Evolutionary conservation across 2,888 invertebrate species (phyloP), one percentile per base, ranked within the genome.

Genomic region (Nysson spinosus): DNA sequence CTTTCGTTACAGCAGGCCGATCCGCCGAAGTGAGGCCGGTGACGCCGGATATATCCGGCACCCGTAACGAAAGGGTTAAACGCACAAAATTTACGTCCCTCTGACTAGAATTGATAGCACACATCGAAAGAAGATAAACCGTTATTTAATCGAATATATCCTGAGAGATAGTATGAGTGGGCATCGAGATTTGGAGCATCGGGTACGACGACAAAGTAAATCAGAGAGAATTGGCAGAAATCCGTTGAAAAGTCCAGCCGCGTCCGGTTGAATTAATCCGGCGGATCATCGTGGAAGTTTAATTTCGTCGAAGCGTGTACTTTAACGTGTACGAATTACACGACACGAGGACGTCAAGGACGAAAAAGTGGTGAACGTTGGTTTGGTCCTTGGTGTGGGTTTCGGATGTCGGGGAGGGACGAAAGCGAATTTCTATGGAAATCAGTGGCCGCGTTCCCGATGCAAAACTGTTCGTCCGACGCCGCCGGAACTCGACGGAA

Each of bases 341-440:
- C 11, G 24, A 12, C 9, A 16, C 30, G 30, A 17, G 11, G 11
- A 30, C 19, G 44, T 6, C 12, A 32, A 11, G 19, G 19, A 17
- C 4, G 24, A 26, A n/a, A 20, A 24, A 14, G 7, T 24, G 20
- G 6, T 3, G 7, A 12, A 16, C 9, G 43, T 5, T n/a, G n/a
- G n/a, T n/a, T 9, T 5, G 5, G 5, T 24, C 24, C 9, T 5
- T 24, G 24, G 6, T 9, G 24, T 24, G 6, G 5, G 5, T 20
- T 28, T 9, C 1, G 16, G n/a, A 24, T 28, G 7, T 11, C 12
- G 14, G 42, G 6, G 5, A 24, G 16, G 32, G 50, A 34, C 22
- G 50, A 32, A 57, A 67, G 46, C 69, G 52, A 54, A 69, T 69
- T 62, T 69, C 66, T 67, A 69, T 69, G 67, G 66, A 69, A 67